Conservation (phyloP, 2,113 vertebrate genomes). For the Pardalotus punctatus region DNA sequence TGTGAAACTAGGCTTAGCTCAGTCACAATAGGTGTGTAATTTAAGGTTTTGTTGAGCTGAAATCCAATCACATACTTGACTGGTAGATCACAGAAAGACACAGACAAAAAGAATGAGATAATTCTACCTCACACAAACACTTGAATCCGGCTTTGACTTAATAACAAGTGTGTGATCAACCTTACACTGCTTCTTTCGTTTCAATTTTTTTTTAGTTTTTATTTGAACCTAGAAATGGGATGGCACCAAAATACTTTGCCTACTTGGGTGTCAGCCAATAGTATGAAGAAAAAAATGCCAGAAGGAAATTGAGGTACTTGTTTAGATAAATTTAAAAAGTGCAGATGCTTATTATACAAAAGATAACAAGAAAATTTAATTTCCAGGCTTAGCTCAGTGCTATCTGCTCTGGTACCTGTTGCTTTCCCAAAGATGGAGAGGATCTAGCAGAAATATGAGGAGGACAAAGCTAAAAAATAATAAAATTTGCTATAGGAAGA, state of each 20-base stretch:
- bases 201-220: not conserved
- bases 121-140: constrained; percentile 86
- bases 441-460: not conserved
- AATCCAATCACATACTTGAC: constrained; percentile 99
- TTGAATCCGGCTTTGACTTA: constrained; percentile 75
- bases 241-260: not conserved
- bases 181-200: constrained; percentile 60
- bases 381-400: not conserved
- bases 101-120: constrained; percentile 84
- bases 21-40: constrained; percentile 98
- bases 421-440: not conserved
- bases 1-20: constrained; percentile 90
- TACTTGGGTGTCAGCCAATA: constrained; percentile 12
- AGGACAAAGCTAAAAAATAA: not conserved
- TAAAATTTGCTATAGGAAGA: not conserved
- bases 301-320: not conserved
- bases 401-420: not conserved
- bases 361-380: not conserved
- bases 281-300: not conserved
- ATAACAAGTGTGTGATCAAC: constrained; percentile 76
- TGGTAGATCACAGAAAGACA: constrained; percentile 94
- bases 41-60: constrained; percentile 98
- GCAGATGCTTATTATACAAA: not conserved
- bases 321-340: not conserved
- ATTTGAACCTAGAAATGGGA: constrained; percentile 15